Base-by-base conservation (phyloP, 2,113 vertebrate genomes). In the Uria aalge region DNA sequence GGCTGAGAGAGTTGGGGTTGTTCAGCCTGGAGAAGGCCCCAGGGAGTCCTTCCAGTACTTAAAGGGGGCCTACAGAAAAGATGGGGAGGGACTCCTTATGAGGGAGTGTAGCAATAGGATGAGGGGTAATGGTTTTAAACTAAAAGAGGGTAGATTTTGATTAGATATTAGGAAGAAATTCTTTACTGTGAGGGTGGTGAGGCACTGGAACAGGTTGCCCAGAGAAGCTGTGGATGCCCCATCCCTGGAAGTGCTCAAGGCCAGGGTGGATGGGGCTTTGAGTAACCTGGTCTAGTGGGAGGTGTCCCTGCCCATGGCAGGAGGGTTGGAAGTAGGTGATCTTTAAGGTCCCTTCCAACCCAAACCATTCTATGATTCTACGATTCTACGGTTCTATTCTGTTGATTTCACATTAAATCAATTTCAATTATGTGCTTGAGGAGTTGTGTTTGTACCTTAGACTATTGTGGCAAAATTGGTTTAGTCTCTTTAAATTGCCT, bases 371-470 rank as follows among this genome's bases (percentile, higher is more conserved):
- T 32, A 43, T 66, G 19, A 63, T 40, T 63, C 60, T 40, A 40
- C 18, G 18, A 43, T 38, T 38, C 38, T 38, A 38, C n/a, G n/a
- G n/a, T 66, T 43, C 29, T 85, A 56, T 93, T 85, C 62, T 82
- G 68, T 20, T 53, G 48, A 90, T 96, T 96, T 94, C 85, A 76
- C 36, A 85, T 85, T 71, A 66, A 92, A 95, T 93, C 77, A 64
- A 85, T 93, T 95, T 95, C 80, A 95, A 30, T 94, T 96, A 76
- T 24, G 18, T 92, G 32, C 69, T 89, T 85, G 45, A 87, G 41
- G 62, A 94, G 43, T 60, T 93, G 60, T 52, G 52, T 41, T 93
- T 94, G 36, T 57, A 57, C 40, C 32, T 85, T 45, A 69, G 20
- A 74, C 12, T 71, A 53, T 20, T 27, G 2, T 27, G 12, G 41